A percentile compares a stretch with the other conserved stretches of the same genome.
Conservation (phyloP, 2,888 invertebrate species). For the Cataglyphis livida region DNA sequence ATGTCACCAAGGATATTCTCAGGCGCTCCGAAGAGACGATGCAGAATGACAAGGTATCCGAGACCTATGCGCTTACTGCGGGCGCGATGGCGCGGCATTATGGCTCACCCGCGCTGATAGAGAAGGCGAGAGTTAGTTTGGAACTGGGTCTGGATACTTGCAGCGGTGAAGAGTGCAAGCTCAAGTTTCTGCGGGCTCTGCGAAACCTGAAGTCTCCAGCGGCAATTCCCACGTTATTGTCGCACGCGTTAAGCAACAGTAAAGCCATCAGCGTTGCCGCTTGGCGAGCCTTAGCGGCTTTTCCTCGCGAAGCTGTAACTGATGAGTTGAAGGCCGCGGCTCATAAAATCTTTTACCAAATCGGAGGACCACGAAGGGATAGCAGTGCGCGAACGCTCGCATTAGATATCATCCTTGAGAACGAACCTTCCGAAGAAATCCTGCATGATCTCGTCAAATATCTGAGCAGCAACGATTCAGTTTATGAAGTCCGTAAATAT, state of each 20-base stretch:
- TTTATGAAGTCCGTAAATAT: slow-evolving; percentile 90
- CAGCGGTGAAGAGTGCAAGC: slow-evolving; percentile 87
- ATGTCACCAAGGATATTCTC: slow-evolving; percentile 86
- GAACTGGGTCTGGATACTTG: slow-evolving; percentile 86
- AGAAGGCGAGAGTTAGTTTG: slow-evolving; percentile 80
- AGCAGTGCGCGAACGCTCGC: slow-evolving; percentile 91
- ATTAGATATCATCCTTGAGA: slow-evolving; percentile 89
- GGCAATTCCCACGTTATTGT: slow-evolving; percentile 88
- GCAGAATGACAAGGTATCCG: slow-evolving; percentile 88
- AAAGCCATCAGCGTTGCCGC: slow-evolving; percentile 88
- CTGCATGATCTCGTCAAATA: slow-evolving; percentile 87
- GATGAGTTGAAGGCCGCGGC: slow-evolving; percentile 86
- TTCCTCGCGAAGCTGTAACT: slow-evolving; percentile 84
- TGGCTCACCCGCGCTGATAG: slow-evolving; percentile 73
- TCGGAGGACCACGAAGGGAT: slow-evolving; percentile 86
- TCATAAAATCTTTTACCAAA: slow-evolving; percentile 88
- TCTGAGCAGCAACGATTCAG: slow-evolving; percentile 86
- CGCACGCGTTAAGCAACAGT: slow-evolving; percentile 86
- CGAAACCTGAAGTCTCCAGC: slow-evolving; percentile 89
- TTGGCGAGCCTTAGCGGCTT: slow-evolving; percentile 89
- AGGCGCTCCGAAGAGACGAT: slow-evolving; percentile 86
- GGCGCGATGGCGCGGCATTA: slow-evolving; percentile 87
- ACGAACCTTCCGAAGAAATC: slow-evolving; percentile 87
- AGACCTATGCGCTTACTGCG: slow-evolving; percentile 89
- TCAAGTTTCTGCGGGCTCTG: slow-evolving; percentile 89